Percentiles rank a stretch among this genome's conserved stretches.
Conservation (phyloP, 2,113 vertebrate species). For the Sakesphorus luctuosus region DNA sequence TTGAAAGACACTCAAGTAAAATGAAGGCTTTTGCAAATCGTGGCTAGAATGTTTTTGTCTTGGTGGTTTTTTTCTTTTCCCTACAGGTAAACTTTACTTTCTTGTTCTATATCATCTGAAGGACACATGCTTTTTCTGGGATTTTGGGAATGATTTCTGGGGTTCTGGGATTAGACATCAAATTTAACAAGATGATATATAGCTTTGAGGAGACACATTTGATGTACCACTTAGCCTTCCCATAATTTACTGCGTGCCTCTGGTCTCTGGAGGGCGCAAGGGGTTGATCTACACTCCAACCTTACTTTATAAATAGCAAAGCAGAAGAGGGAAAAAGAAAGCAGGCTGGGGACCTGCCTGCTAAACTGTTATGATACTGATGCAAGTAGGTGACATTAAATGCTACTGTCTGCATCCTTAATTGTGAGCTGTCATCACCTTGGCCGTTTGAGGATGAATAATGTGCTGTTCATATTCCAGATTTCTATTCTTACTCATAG, state of each 20-base stretch:
- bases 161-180: slow-evolving; percentile 69
- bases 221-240: slow-evolving; percentile 73
- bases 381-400: slow-evolving; percentile 69
- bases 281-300: slow-evolving; percentile 61
- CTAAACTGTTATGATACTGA: slow-evolving; percentile 56
- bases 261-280: slow-evolving; percentile 52
- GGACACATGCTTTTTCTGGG: slow-evolving; percentile 53
- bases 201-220: slow-evolving; percentile 71
- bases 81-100: slow-evolving; percentile 47
- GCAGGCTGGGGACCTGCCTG: slow-evolving; percentile 45
- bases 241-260: slow-evolving; percentile 61
- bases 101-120: slow-evolving; percentile 59
- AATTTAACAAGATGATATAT: slow-evolving; percentile 74
- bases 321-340: slow-evolving; percentile 51
- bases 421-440: slow-evolving; percentile 69
- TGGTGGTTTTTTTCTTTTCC: not conserved
- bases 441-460: slow-evolving; percentile 33
- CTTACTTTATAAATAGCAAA: slow-evolving; percentile 73
- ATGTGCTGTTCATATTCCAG: slow-evolving; percentile 36
- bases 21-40: not conserved
- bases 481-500: slow-evolving; percentile 24
- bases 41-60: not conserved
- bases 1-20: not conserved
- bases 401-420: slow-evolving; percentile 66
- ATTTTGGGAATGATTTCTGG: slow-evolving; percentile 68